A percentile compares a stretch with the other conserved stretches of the same genome.
Evolutionary conservation across 2,888 invertebrate genomes (phyloP).

Genomic region (Pegoplata infirma): DNA sequence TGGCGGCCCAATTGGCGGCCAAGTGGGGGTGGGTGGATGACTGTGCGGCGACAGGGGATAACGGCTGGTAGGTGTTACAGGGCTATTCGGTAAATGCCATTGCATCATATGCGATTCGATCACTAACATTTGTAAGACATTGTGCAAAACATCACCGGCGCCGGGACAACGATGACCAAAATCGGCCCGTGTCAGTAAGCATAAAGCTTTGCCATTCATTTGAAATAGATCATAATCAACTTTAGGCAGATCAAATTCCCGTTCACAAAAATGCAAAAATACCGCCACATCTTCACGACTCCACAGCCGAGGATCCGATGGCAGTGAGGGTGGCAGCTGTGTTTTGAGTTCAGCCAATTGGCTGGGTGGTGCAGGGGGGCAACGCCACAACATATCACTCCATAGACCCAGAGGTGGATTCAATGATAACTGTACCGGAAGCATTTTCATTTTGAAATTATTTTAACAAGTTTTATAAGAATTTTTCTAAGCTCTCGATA

Average conservation of each 20-base stretch:
- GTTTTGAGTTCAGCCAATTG: constrained; percentile 91
- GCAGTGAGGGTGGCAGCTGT: constrained; percentile 89
- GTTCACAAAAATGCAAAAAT: constrained; percentile 94
- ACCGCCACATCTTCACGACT: constrained; percentile 92
- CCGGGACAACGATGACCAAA: constrained; percentile 94
- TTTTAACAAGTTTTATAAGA: constrained; percentile 47
- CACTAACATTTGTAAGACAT: constrained; percentile 92
- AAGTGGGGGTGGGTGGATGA: constrained; percentile 89
- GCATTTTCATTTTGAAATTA: constrained; percentile 81
- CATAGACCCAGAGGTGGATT: constrained; percentile 89
- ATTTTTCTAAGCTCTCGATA: constrained; percentile 26
- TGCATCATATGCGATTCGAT: constrained; percentile 89
- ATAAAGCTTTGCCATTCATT: constrained; percentile 98
- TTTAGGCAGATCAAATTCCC: constrained; percentile 93
- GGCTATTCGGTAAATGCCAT: constrained; percentile 88
- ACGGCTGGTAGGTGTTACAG: constrained; percentile 89
- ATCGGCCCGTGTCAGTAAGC: constrained; percentile 92
- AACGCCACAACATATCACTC: constrained; percentile 92
- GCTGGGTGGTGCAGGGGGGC: constrained; percentile 87
- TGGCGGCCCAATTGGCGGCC: constrained; percentile 80
- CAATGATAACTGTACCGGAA: constrained; percentile 85
- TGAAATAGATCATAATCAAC: constrained; percentile 96
- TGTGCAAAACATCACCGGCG: constrained; percentile 95
- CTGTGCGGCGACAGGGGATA: constrained; percentile 90
- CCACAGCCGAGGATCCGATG: constrained; percentile 94